Conservation (phyloP, 2,888 invertebrate species). For the Achlya flavicornis region DNA sequence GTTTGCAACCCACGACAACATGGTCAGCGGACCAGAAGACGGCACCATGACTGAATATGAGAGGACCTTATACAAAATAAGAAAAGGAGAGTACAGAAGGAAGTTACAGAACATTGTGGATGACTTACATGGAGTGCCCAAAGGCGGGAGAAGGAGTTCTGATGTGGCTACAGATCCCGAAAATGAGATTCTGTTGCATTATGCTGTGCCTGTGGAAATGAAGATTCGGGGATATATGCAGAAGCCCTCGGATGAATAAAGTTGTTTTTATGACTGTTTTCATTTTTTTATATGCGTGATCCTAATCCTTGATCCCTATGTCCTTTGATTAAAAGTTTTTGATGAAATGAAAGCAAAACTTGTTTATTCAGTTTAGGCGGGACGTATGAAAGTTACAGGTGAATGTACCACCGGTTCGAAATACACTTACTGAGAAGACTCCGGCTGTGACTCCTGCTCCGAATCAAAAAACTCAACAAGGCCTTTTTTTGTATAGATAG, state of each 20-base stretch:
- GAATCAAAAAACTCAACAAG: too few species aligned
- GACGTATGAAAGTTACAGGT: too few species aligned
- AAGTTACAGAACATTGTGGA: conserved; percentile 25
- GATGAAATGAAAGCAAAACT: too few species aligned
- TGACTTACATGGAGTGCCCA: conserved; percentile 21
- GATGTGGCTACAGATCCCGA: conserved; percentile 25
- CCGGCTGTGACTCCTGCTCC: too few species aligned
- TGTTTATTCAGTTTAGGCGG: too few species aligned
- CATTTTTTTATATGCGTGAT: neutral
- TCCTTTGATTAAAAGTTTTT: too few species aligned
- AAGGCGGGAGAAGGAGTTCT: conserved; percentile 19
- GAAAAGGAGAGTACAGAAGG: conserved; percentile 19
- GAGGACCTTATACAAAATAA: conserved; percentile 41
- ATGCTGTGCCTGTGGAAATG: conserved; percentile 59
- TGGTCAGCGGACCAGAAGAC: conserved; percentile 30
- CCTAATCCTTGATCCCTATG: too few species aligned
- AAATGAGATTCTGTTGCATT: conserved; percentile 45
- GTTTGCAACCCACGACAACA: conserved; percentile 40
- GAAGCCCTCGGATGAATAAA: conserved; percentile 34
- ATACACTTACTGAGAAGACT: too few species aligned
- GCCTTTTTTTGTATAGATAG: too few species aligned
- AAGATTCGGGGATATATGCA: conserved; percentile 57
- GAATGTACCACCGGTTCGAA: too few species aligned
- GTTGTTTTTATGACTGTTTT: neutral
- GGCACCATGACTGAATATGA: conserved; percentile 37